Evolutionary conservation across 2,797 vertebrate species (phyloP).

Genomic region (Lemur catta): DNA sequence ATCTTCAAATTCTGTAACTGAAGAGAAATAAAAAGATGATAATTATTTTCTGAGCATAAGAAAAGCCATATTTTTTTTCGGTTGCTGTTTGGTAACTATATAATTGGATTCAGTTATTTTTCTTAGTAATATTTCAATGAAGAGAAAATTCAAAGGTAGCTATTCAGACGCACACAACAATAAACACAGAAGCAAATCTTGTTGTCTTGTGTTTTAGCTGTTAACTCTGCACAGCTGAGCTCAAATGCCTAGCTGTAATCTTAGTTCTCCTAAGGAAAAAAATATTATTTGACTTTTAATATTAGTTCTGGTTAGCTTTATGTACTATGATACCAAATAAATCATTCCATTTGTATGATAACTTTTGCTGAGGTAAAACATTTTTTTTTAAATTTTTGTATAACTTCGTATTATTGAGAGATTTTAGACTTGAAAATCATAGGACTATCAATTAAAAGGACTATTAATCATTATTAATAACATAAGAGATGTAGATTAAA

Average conservation of each 20-base stretch:
- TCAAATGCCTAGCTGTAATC: not conserved
- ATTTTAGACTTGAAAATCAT: not conserved
- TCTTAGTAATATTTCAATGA: not conserved
- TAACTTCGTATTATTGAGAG: not conserved
- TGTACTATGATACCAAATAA: not conserved
- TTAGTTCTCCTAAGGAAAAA: not conserved
- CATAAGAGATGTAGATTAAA: not conserved
- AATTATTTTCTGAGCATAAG: not conserved
- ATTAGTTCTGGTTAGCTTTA: not conserved
- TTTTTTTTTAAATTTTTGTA: not conserved
- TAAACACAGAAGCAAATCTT: not conserved
- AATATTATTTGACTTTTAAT: not conserved
- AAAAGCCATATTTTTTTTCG: not conserved
- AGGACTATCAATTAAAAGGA: not conserved
- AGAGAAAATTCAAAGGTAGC: not conserved
- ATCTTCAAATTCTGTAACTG: not conserved
- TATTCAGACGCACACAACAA: not conserved
- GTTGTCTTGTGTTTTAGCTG: not conserved
- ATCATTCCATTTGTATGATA: not conserved
- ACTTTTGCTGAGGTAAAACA: not conserved
- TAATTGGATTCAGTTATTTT: conserved; percentile 19
- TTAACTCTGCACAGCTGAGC: not conserved
- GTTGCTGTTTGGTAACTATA: not conserved
- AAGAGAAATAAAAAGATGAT: not conserved
- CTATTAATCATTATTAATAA: not conserved